Percentiles rank a stretch among this genome's conserved stretches.
These are phyloP conservation scores for Cygnus buccinator DNA, from an alignment of 2,113 vertebrate species.

Conservation along the genomic window DNA sequence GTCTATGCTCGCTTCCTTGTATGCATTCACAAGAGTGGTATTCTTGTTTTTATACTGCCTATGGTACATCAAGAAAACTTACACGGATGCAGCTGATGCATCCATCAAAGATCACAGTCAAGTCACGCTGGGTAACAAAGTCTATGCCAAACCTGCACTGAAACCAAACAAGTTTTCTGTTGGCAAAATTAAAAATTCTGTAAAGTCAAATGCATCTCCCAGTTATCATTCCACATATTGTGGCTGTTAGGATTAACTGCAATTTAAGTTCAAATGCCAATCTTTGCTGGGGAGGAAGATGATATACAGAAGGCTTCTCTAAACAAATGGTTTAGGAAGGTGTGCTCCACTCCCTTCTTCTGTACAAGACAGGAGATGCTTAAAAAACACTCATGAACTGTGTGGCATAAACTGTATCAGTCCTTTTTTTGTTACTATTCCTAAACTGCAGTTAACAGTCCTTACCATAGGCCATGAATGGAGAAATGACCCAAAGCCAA, in stretches of 20 bases:
- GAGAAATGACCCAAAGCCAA: slow-evolving; percentile 95
- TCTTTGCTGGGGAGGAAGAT: neutral
- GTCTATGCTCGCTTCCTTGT: neutral
- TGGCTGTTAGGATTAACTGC: neutral
- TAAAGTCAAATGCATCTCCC: neutral
- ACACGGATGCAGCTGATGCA: neutral
- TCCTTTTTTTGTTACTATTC: neutral
- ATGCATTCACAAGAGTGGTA: neutral
- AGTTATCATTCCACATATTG: neutral
- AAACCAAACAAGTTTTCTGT: neutral
- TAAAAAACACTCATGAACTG: neutral
- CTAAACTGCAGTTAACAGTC: slow-evolving; percentile 12
- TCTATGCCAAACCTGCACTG: neutral
- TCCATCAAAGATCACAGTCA: neutral
- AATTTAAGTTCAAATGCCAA: neutral
- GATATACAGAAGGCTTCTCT: neutral
- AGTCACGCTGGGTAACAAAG: neutral
- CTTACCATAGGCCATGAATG: slow-evolving; percentile 97
- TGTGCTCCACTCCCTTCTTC: neutral
- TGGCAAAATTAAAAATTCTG: neutral
- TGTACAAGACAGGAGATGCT: neutral
- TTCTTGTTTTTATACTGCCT: neutral
- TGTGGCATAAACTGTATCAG: neutral
- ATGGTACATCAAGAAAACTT: neutral
- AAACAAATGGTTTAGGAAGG: neutral